Evolutionary conservation across 2,113 vertebrate species (phyloP).

Genomic region (Psilopogon haemacephalus): DNA sequence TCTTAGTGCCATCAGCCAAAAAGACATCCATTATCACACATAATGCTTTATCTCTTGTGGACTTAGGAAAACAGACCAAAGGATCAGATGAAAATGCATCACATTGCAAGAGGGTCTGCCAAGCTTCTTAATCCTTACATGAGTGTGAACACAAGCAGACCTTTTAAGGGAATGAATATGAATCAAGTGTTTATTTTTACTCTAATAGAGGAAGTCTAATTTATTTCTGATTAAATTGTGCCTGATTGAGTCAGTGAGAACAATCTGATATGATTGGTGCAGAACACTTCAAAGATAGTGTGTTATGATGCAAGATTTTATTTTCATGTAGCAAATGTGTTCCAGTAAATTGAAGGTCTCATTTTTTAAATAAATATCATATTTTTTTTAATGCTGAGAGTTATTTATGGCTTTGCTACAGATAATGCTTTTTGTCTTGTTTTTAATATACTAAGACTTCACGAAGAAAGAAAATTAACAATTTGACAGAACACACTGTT

Average conservation of each 20-base stretch:
- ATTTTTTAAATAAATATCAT: background rate
- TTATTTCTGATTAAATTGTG: constrained; percentile 43
- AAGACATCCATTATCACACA: background rate
- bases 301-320: constrained; percentile 5
- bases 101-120: background rate
- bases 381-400: background rate
- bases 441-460: constrained; percentile 9
- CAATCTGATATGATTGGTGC: background rate
- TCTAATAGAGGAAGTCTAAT: background rate
- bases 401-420: background rate
- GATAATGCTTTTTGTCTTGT: background rate
- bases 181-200: constrained; percentile 20
- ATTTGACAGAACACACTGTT: constrained; percentile 26
- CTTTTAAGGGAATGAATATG: background rate
- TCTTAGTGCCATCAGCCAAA: background rate
- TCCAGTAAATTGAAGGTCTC: constrained; percentile 6
- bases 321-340: background rate
- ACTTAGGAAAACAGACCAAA: background rate
- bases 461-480: background rate
- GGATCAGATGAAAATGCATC: background rate
- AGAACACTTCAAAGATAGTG: background rate
- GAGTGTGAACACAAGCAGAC: background rate
- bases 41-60: background rate
- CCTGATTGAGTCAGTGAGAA: constrained; percentile 18
- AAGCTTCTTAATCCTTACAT: background rate